Evolutionary conservation across 30 jellyfish, hydroid and myxozoan genomes (phyloP).

Genomic region (Chrysaora quinquecirrha): DNA sequence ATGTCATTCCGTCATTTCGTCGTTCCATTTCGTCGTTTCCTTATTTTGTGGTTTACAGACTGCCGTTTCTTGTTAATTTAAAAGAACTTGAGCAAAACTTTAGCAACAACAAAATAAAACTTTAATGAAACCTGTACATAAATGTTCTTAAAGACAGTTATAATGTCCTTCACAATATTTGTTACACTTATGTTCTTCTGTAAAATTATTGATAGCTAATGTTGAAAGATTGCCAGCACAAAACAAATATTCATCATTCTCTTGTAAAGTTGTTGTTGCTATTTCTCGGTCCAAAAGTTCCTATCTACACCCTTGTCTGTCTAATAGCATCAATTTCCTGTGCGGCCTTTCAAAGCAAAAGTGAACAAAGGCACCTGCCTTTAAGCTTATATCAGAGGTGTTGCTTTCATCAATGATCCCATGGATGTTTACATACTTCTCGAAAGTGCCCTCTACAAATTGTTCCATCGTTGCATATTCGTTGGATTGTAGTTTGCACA

Average conservation of each 20-base stretch:
- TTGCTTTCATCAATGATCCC: constrained; percentile 23
- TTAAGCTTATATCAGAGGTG: neutral
- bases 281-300: constrained; percentile 37
- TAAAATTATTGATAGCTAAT: constrained; percentile 12
- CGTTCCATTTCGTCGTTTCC: too few species aligned
- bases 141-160: too few species aligned
- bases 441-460: too few species aligned
- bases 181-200: constrained; percentile 13
- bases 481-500: constrained; percentile 3
- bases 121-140: too few species aligned
- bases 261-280: constrained; percentile 19
- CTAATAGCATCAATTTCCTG: constrained; percentile 28
- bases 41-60: too few species aligned
- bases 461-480: too few species aligned
- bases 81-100: too few species aligned
- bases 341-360: constrained; percentile 7
- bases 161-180: constrained; percentile 28
- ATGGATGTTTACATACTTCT: too few species aligned
- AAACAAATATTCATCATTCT: too few species aligned
- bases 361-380: constrained; percentile 39
- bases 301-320: constrained; percentile 44
- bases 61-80: too few species aligned
- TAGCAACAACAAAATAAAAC: too few species aligned
- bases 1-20: too few species aligned
- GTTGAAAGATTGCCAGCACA: constrained; percentile 25